Base-by-base conservation (phyloP, 2,797 vertebrate genomes). In the Urosaurus nigricauda region DNA sequence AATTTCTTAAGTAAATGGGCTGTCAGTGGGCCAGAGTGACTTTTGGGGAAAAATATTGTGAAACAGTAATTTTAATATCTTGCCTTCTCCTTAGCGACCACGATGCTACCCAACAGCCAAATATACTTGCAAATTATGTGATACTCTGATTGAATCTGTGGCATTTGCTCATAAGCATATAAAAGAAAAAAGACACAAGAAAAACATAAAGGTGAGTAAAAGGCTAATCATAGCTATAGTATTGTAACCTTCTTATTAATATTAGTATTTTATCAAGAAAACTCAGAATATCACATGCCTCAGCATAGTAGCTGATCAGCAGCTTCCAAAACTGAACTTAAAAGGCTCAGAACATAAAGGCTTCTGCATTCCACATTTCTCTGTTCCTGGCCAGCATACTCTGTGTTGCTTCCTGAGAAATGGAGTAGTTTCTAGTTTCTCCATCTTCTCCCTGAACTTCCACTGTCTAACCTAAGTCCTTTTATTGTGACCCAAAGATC, bases 151-250 rank as follows among this genome's bases (percentile, higher is more conserved):
- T 93, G 98, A 98, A 24, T 98, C 98, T 0, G 91, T 99, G 94
- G 92, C 97, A 47, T 97, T 97, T 83, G 98, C 98, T 83, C 97
- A 98, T 96, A 98, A 97, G 91, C 98, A 99, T 93, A 97, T 98
- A 92, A 97, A 97, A 97, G 98, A 99, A 91, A 98, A 98, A 93
- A 97, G 98, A 86, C 98, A 99, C 95, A 98, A 98, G 95, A 98
- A 97, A 93, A 98, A 91, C 93, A 94, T 98, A 32, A 98, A 96
- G 98, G 98, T 99, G 91, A 97, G 96, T 93, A 87, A 84, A 88
- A 19, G 29, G 21, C 47, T 87, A 79, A 37, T 84, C 35, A 63
- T 73, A 78, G 2, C 11, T 70, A 29, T 26, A 79, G 51, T 17
- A 58, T 11, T 4, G 16, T 84, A 37, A 40, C 12, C 29, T 84